Evolutionary conservation across 2,797 vertebrate genomes (phyloP).

Genomic region (Mus spretus): DNA sequence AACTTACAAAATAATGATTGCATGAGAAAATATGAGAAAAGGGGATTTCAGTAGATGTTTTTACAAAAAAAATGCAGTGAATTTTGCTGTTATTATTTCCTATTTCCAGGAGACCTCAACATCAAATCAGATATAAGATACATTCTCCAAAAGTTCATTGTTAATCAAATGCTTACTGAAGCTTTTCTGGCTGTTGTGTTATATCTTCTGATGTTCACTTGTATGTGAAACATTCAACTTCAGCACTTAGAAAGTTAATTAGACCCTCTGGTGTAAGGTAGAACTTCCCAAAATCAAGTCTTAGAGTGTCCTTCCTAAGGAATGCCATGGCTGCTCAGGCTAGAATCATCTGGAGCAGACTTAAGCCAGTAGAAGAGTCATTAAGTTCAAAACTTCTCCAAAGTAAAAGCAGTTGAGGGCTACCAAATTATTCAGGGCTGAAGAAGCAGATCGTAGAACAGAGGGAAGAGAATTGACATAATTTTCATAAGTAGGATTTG

Average conservation of each 20-base stretch:
- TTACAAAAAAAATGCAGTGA: not conserved
- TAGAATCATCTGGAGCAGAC: not conserved
- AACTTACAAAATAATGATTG: not conserved
- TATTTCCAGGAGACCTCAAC: not conserved
- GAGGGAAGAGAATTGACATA: not conserved
- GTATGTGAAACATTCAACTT: not conserved
- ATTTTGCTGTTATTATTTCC: not conserved
- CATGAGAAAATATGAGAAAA: not conserved
- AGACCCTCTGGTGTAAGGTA: not conserved
- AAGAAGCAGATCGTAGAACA: not conserved
- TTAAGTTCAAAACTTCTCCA: slow-evolving; percentile 5
- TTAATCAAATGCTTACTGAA: slow-evolving; percentile 48
- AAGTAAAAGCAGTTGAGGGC: not conserved
- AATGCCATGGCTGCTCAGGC: not conserved
- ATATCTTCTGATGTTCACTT: not conserved
- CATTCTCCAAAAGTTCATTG: not conserved
- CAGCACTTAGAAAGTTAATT: not conserved
- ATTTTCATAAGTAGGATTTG: not conserved
- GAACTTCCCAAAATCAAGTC: not conserved
- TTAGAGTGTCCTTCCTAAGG: not conserved
- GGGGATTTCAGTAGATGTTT: not conserved
- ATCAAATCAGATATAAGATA: not conserved
- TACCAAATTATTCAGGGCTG: not conserved
- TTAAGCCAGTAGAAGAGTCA: not conserved
- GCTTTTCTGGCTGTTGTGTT: not conserved